Evolutionary conservation across 2,888 invertebrate species (phyloP), one percentile per base, ranked within the genome.

Genomic region (Leptarthrus brevirostris): DNA sequence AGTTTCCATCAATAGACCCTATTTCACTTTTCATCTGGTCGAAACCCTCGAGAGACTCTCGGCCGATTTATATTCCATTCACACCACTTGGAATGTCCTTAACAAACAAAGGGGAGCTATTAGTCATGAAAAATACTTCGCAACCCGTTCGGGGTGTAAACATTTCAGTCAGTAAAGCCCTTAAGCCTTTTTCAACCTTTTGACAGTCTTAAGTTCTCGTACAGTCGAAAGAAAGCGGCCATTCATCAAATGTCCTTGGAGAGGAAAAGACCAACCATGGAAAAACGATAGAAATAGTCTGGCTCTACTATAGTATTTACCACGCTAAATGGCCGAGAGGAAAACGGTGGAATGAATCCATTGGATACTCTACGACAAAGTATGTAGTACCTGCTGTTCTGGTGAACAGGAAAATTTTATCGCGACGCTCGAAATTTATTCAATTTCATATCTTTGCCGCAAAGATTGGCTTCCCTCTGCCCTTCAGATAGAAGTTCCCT

Each of bases 231-330:
- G 40, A 26, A 66, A 70, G 58, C 64, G 47, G n/a, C 54, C 72
- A 74, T 74, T 74, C 74, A 74, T 74, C 74, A 74, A 66, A 74
- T 70, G 47, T 66, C 47, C 16, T 54, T 54, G 72, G 72, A 74
- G 40, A 66, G 72, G 72, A 54, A 72, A 44, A 30, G 54, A 74
- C 71, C 69, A n/a, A n/a, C n/a, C n/a, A n/a, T 72, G 53, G 40
- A 61, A 74, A 74, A 74, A 44, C 70, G 74, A 71, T 74, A 74
- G 74, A n/a, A n/a, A n/a, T 40, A 58, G 14, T 53, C 20, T 18
- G 53, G 40, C 30, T 40, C 4, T 47, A 14, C 26, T 14, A n/a
- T n/a, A 26, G 1, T 44, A 8, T 47, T 3, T 16, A 8, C 47
- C 47, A 5, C 24, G n/a, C 10, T 24, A 16, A 3, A 49, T 49